A percentile compares a stretch with the other conserved stretches of the same genome.
Evolutionary conservation across 2,797 vertebrate species (phyloP).

Genomic region (Prionace glauca): DNA sequence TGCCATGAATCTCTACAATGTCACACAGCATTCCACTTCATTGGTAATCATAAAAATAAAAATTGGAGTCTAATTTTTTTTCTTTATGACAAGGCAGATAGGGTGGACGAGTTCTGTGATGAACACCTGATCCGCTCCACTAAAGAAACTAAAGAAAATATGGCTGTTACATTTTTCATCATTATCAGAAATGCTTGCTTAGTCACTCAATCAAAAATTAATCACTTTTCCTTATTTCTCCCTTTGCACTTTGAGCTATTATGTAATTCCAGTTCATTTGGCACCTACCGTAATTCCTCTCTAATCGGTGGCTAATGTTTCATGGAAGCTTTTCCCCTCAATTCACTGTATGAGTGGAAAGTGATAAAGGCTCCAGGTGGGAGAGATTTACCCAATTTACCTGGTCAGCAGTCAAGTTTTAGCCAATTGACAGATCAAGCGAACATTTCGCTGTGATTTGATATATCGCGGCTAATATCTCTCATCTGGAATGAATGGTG

Average conservation of each 20-base stretch:
- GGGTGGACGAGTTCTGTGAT: not conserved
- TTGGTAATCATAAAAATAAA: not conserved
- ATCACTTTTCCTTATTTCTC: not conserved
- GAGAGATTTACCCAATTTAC: constrained; percentile 22
- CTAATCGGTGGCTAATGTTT: not conserved
- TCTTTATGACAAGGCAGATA: no score
- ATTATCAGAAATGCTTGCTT: not conserved
- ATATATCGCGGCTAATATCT: not conserved
- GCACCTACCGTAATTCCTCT: not conserved
- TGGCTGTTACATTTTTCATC: not conserved
- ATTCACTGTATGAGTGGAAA: not conserved
- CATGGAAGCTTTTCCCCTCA: not conserved
- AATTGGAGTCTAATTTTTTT: not conserved
- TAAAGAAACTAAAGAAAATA: not conserved
- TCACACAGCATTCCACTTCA: not conserved
- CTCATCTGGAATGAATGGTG: not conserved
- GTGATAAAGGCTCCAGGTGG: not conserved
- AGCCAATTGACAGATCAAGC: not conserved
- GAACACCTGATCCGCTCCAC: not conserved
- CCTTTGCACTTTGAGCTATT: not conserved
- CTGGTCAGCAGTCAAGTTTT: not conserved
- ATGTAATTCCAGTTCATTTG: not conserved
- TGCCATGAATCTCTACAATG: not conserved
- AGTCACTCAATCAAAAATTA: not conserved
- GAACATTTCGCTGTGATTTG: not conserved